Conservation (phyloP, 2,797 vertebrate species). For the Chanos chanos region DNA sequence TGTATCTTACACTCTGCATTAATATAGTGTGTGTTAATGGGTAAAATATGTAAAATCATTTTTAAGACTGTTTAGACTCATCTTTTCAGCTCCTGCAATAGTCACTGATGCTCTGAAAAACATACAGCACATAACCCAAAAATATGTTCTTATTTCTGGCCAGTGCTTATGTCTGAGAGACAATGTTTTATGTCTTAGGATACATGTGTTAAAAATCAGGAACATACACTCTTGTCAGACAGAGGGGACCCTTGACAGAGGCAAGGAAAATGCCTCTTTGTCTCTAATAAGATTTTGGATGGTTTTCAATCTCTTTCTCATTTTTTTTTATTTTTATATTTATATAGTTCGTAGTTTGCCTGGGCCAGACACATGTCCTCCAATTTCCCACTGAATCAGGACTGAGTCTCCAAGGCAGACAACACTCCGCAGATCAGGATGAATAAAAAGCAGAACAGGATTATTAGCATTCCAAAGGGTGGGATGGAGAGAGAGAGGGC, state of each 20-base stretch:
- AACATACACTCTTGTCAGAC: conserved; percentile 49
- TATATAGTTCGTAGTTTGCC: conserved; percentile 38
- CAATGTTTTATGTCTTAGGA: conserved; percentile 58
- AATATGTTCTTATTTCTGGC: no score
- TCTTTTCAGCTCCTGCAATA: no score
- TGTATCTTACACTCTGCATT: no score
- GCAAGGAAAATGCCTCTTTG: conserved; percentile 54
- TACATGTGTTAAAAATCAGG: conserved; percentile 61
- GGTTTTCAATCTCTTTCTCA: conserved; percentile 45
- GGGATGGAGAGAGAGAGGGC: not conserved
- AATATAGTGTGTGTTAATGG: no score
- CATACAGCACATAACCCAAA: no score
- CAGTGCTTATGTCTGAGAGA: conserved; percentile 37
- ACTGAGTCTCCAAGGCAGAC: conserved; percentile 21
- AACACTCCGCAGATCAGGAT: conserved; percentile 4
- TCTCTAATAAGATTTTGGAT: conserved; percentile 54
- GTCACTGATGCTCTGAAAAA: no score
- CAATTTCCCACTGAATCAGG: conserved; percentile 34
- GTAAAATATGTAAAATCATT: no score
- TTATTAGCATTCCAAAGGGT: conserved; percentile 25
- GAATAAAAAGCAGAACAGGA: conserved; percentile 8
- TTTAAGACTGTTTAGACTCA: no score
- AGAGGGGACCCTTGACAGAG: conserved; percentile 53
- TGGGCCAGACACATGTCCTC: conserved; percentile 45
- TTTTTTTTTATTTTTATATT: not conserved